Base-by-base conservation (phyloP, 2,797 vertebrate species). In the Microchirus variegatus region DNA sequence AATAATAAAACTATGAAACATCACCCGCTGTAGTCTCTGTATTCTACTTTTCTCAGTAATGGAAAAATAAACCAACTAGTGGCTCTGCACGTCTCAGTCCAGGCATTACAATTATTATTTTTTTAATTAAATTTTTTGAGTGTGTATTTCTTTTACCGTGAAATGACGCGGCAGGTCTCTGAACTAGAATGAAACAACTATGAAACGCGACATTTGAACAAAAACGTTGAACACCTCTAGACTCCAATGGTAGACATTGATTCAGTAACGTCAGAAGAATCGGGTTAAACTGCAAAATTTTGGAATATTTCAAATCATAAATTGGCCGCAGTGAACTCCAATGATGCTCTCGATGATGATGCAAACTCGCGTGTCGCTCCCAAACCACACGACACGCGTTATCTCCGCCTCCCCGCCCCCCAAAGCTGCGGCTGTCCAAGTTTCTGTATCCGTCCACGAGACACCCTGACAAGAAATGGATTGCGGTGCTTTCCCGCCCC, bases 381-480 rank as follows among this genome's bases (percentile, higher is more conserved):
- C 31, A 66, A 73, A 72, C 67, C 48, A 37, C 73, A 37, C 51
- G 31, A 57, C 75, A 69, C 69, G 77, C 84, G 5, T 78, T 65
- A 84, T 87, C 72, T 77, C 69, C 26, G 14, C 47, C 67, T 68
- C 55, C 57, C 65, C 57, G 82, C 74, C 74, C 82, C 82, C 73
- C 73, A 58, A 67, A 90, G 81, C 73, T 59, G 71, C 7, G 58
- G n/a, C 72, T 53, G 49, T 74, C 74, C 86, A 71, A 50, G 67
- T 75, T 62, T 71, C 77, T 73, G 44, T 81, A 31, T 62, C 37
- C 52, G 77, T 54, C 36, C 73, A 12, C 47, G 35, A 86, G 83
- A 90, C 75, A 73, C 60, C 59, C 26, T 86, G 83, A 89, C 77
- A 90, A 80, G 74, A 87, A 91, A 91, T 84, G 71, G 77, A 91